Conservation (phyloP, 2,113 vertebrate genomes). For the Phylloscopus whistleri region DNA sequence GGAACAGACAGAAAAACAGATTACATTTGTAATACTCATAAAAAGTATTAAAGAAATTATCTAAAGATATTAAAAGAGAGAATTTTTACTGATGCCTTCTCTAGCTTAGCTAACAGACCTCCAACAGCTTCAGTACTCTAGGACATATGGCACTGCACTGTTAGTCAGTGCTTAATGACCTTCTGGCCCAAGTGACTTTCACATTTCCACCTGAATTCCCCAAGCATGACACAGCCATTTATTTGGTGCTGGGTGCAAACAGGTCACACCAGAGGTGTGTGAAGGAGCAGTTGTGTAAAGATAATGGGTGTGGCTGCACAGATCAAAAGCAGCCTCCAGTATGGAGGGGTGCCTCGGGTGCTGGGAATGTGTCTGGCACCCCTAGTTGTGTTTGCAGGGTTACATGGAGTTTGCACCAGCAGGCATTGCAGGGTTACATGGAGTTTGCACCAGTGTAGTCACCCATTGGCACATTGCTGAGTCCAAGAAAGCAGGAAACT, state of each 20-base stretch:
- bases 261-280: not conserved
- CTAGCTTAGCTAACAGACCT: not conserved
- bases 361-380: not conserved
- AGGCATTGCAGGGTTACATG: not conserved
- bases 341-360: not conserved
- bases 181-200: not conserved
- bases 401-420: not conserved
- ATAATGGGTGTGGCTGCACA: not conserved
- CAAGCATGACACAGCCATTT: not conserved
- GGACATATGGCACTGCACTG: not conserved
- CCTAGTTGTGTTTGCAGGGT: not conserved
- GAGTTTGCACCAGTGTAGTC: fast-evolving
- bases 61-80: not conserved
- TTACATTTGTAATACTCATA: not conserved
- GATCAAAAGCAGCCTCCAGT: not conserved
- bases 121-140: not conserved
- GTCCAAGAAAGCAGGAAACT: not conserved
- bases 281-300: not conserved
- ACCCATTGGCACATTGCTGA: not conserved
- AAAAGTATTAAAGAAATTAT: not conserved
- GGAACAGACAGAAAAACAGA: not conserved
- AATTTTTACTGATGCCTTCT: not conserved
- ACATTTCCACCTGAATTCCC: not conserved
- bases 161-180: not conserved
- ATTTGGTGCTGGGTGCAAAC: not conserved